phyloP scores from a whole-genome alignment of 2,113 vertebrate genomes.

The Muscicapa adusta region DNA sequence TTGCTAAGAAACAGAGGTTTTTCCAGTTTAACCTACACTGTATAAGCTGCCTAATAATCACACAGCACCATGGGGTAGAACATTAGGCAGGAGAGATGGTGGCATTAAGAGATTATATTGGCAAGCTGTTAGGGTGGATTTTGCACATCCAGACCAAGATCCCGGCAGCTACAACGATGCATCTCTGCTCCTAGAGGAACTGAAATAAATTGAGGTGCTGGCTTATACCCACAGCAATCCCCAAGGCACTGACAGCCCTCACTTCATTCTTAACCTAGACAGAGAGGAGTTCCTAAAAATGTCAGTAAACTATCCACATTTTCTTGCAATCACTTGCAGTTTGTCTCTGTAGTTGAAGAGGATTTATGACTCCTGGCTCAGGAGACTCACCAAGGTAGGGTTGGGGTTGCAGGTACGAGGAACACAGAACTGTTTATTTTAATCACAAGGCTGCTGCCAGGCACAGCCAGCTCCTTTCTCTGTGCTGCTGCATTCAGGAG shows the following conservation, averaged over 20 bases:
- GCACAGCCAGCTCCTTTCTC: background rate
- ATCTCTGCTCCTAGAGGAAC: background rate
- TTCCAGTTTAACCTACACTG: background rate
- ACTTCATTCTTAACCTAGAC: background rate
- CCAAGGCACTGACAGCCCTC: background rate
- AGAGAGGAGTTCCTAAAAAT: background rate
- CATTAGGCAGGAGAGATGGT: background rate
- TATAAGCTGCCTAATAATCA: background rate
- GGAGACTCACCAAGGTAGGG: background rate
- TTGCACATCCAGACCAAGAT: background rate
- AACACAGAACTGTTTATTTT: background rate
- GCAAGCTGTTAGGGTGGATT: background rate
- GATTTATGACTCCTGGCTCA: background rate
- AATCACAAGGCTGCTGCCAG: background rate
- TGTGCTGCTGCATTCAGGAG: background rate
- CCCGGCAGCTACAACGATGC: background rate
- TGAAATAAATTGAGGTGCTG: constrained; percentile 7
- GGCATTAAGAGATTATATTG: background rate
- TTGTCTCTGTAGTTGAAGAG: background rate
- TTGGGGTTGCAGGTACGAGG: rapidly evolving
- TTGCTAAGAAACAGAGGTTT: background rate
- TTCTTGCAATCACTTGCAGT: background rate
- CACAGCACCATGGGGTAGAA: background rate
- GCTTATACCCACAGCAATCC: background rate
- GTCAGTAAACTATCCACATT: background rate